These are phyloP conservation scores for Monopterus albus DNA, from an alignment of 2,113 vertebrate genomes.

Conservation along the genomic window DNA sequence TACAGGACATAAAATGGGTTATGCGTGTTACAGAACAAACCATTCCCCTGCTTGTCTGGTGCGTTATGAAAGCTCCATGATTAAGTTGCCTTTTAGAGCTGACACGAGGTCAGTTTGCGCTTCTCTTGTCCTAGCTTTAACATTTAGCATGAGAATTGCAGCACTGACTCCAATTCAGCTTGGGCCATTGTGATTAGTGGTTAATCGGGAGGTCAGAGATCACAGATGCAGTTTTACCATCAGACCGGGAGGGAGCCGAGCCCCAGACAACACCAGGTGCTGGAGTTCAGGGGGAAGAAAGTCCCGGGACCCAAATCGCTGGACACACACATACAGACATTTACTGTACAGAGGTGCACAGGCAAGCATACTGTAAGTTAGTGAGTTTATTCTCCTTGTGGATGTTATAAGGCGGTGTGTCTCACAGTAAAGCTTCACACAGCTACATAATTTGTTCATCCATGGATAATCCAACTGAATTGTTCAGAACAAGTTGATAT, in stretches of 20 bases:
- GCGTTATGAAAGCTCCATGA: conserved; percentile 60
- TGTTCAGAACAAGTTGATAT: background rate
- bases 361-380: conserved; percentile 25
- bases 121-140: conserved; percentile 22
- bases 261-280: conserved; percentile 78
- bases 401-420: background rate
- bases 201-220: conserved; percentile 63
- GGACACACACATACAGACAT: conserved; percentile 70
- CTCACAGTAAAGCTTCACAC: background rate
- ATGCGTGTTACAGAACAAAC: conserved; percentile 69
- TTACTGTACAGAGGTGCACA: conserved; percentile 63
- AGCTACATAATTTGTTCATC: background rate
- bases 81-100: conserved; percentile 49
- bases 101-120: conserved; percentile 52
- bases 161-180: conserved; percentile 42
- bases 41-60: conserved; percentile 49
- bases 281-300: conserved; percentile 78
- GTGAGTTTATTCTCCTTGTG: conserved; percentile 14
- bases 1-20: conserved; percentile 63
- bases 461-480: background rate
- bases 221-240: conserved; percentile 78
- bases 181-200: conserved; percentile 65
- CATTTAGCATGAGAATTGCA: conserved; percentile 46
- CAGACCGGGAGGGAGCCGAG: conserved; percentile 70
- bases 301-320: conserved; percentile 76